Evolutionary conservation across 2,888 invertebrate species (phyloP).

Genomic region (Anthoptus insignis): DNA sequence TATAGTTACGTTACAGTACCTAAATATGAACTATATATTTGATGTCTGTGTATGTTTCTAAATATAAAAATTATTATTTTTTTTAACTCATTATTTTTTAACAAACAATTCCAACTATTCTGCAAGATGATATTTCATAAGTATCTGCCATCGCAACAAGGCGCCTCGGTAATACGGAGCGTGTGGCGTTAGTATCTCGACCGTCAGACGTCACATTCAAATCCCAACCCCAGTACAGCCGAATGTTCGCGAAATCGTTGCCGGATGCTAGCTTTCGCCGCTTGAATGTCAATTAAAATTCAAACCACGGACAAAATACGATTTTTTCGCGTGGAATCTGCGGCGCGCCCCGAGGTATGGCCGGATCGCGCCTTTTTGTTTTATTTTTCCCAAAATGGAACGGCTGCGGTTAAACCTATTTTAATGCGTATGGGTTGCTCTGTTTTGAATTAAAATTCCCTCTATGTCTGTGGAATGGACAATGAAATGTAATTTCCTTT

Average conservation of each 20-base stretch:
- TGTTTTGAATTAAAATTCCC: conserved; percentile 84
- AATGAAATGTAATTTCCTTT: conserved; percentile 83
- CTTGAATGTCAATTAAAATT: conserved; percentile 87
- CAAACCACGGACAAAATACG: conserved; percentile 87
- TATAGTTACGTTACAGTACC: no score
- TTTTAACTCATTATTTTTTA: no score
- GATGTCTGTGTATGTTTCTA: no score
- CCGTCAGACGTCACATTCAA: conserved; percentile 60
- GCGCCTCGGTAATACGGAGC: conserved; percentile 51
- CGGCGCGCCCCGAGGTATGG: conserved; percentile 82
- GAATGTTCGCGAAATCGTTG: conserved; percentile 70
- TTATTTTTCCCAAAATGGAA: conserved; percentile 82
- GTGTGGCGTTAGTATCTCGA: conserved; percentile 70
- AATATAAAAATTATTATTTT: no score
- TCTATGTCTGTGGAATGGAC: conserved; percentile 69
- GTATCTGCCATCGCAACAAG: conserved; percentile 10
- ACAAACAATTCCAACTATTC: no score
- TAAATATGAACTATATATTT: no score
- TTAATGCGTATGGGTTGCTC: conserved; percentile 84
- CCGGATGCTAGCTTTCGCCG: conserved; percentile 62
- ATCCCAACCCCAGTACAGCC: conserved; percentile 65
- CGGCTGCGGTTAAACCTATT: conserved; percentile 86
- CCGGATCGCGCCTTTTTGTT: conserved; percentile 84
- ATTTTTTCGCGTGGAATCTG: conserved; percentile 86
- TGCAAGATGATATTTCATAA: conserved; percentile 3